Evolutionary conservation across 1,140 invertebrate genomes (phyloP), one percentile per base, ranked within the genome.

Genomic region (Drosophila trapezifrons): DNA sequence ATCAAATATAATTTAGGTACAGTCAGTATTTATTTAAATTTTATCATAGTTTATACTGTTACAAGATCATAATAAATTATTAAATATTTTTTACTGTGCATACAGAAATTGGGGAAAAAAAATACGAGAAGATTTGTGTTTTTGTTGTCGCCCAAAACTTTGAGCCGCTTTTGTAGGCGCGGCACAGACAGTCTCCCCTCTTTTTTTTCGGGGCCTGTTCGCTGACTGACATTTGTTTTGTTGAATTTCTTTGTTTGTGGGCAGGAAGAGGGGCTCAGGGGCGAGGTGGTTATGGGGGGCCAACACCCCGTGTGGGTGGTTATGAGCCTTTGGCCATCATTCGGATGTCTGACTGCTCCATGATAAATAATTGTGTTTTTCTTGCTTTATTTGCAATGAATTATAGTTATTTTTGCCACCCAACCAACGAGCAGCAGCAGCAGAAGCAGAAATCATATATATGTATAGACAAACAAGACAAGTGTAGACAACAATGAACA

Each of bases 361-460:
- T 83, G 84, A 89, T 87, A 87, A 87, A 87, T 89, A 89, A 87
- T 87, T 87, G 79, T 89, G 67, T 80, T 72, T 80, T 77, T 67
- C 69, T 80, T 87, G 71, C 66, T 87, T 77, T 87, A 83, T 87
- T 87, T 86, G 78, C 82, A 82, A 87, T 89, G 84, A 87, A 89
- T 87, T 89, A 87, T 83, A 89, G 75, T 83, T 87, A 54, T 87
- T 79, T 87, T 63, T 75, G 38, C 49, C 49, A 22, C 55, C 45
- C 55, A 43, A 32, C 43, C 42, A 29, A 38, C 54, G 25, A 57
- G 27, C 25, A 47, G 46, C 47, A 46, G 13, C 66, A 57, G 27
- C 25, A 47, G 46, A 25, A 46, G 13, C 66, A 66, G 43, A 65
- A 76, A 71, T 65, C 62, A 69, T 32, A 72, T 54, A 49, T 55